Evolutionary conservation across 2,113 vertebrate genomes (phyloP).

Genomic region (Regulus satrapa): DNA sequence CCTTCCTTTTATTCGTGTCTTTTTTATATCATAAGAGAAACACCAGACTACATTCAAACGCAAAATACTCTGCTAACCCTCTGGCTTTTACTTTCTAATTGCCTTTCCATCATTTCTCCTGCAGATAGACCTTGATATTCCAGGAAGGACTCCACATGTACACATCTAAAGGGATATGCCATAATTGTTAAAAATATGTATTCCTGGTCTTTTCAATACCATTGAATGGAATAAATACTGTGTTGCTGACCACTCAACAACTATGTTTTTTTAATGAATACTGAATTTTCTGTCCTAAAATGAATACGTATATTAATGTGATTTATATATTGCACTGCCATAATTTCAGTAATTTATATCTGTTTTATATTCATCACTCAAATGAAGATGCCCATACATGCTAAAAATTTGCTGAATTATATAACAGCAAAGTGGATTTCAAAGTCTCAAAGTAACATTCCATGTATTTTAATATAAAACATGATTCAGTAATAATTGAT

Average conservation of each 20-base stretch:
- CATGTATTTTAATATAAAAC: not conserved
- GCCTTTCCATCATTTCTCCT: not conserved
- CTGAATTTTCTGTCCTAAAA: not conserved
- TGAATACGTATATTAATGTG: accelerated
- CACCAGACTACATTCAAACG: not conserved
- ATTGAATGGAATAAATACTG: not conserved
- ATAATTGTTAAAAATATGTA: not conserved
- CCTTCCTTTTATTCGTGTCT: not conserved
- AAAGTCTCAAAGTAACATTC: not conserved
- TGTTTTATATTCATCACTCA: not conserved
- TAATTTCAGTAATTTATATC: not conserved
- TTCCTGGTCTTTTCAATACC: not conserved
- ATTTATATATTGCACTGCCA: not conserved
- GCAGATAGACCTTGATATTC: not conserved
- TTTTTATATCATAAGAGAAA: not conserved
- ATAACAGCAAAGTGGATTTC: not conserved
- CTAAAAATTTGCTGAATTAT: not conserved
- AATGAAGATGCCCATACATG: not conserved
- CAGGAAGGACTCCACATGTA: accelerated
- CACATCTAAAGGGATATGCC: not conserved
- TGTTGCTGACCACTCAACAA: not conserved
- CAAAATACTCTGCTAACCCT: not conserved
- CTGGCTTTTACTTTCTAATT: not conserved
- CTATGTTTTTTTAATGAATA: not conserved
- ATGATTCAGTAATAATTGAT: not conserved